Evolutionary conservation across 2,888 invertebrate species (phyloP).

Genomic region (Itoplectis maculator): DNA sequence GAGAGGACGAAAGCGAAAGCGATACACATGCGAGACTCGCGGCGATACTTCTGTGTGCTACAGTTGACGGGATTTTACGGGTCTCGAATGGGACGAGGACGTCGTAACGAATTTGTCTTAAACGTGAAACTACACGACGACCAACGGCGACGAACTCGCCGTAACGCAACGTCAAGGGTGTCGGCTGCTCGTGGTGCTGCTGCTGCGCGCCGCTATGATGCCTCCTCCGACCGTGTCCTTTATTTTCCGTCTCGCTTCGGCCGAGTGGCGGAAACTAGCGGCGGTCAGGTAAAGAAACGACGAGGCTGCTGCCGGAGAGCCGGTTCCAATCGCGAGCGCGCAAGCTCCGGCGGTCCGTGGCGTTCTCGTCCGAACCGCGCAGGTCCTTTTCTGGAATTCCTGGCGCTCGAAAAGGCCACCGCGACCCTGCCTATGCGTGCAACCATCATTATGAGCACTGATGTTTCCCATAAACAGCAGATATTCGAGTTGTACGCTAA

Average conservation of each 20-base stretch:
- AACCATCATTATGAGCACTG: conserved; percentile 8
- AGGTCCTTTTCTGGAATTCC: conserved; percentile 53
- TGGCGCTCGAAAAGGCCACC: conserved; percentile 52
- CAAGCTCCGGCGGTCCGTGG: conserved; percentile 14
- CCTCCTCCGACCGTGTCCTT: conserved; percentile 1
- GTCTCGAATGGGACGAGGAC: conserved; percentile 61
- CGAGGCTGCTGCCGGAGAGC: conserved; percentile 19
- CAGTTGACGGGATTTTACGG: conserved; percentile 41
- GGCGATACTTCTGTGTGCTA: background rate
- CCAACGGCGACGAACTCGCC: conserved; percentile 31
- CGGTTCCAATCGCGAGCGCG: conserved; percentile 52
- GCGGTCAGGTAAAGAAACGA: conserved; percentile 29
- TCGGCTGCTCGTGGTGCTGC: no score
- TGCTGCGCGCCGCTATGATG: conserved; percentile 13
- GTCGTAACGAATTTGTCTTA: conserved; percentile 74
- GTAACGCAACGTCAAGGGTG: conserved; percentile 65
- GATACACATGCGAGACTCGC: background rate
- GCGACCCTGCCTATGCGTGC: conserved; percentile 2
- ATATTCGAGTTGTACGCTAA: background rate
- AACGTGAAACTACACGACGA: conserved; percentile 64
- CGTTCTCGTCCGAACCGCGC: background rate
- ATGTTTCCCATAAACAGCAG: background rate
- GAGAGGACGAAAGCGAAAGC: conserved; percentile 12
- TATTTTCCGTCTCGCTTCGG: conserved; percentile 21
- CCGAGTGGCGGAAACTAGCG: background rate